Base-by-base conservation (phyloP, 2,113 vertebrate species). In the Heloderma charlesbogerti region DNA sequence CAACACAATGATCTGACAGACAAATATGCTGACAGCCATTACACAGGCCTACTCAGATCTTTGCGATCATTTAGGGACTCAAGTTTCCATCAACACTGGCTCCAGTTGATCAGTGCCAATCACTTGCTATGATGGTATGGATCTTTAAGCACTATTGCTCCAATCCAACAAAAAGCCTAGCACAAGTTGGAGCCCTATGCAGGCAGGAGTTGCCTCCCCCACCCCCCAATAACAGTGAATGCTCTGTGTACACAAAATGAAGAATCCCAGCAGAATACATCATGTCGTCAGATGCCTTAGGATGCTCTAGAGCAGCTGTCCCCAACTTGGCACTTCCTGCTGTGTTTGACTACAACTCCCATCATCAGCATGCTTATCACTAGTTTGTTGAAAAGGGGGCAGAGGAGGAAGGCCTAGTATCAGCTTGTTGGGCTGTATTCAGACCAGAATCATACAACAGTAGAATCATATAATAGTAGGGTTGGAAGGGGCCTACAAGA, bases 11-110 rank as follows among this genome's bases (percentile, higher is more conserved):
- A 15, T 77, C 34, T 87, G 10, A 75, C 40, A 51, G 80, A 88
- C 29, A 7, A 95, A 94, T 96, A 95, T 95, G 67, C 20, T 69
- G 54, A 67, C 20, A 88, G 5, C 86, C 93, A 93, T 95, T 93
- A 89, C 92, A 88, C 88, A 93, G 87, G 82, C 79, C 1, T 37
- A 12, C 1, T 71, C 4, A 5, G 16, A 43, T 71, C 0, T 78
- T 57, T 57, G 20, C 29, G 75, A 40, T 34, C 27, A n/a, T 86
- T 45, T 81, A 0, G 79, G 91, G 69, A 60, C 79, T 63, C 16
- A 0, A 90, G 82, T 29, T 87, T 3, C 74, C 82, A 31, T 93
- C 83, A 92, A 84, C 51, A 60, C 34, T 27, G 57, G 3, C n/a
- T 66, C 4, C 25, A 37, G 34, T 15, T 86, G 18, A 86, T 63